A percentile compares a stretch with the other conserved stretches of the same genome.
phyloP scores from a whole-genome alignment of 2,888 invertebrate genomes.

The Harmothoe impar region DNA sequence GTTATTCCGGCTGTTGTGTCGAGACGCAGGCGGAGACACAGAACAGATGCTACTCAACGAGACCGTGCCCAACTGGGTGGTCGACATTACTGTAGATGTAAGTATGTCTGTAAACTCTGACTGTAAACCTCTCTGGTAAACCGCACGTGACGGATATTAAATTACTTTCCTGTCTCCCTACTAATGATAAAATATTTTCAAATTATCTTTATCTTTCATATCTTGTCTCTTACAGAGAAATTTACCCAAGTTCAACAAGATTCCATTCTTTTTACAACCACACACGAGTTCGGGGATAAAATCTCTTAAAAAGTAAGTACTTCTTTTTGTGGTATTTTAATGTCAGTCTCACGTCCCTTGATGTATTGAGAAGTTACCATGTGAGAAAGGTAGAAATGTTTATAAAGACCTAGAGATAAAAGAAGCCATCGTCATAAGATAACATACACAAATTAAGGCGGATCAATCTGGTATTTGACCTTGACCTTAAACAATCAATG shows the following conservation, averaged over 20 bases:
- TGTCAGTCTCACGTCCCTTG: no score
- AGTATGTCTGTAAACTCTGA: no score
- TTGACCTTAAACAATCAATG: no score
- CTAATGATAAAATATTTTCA: neutral
- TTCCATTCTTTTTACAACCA: constrained; percentile 98
- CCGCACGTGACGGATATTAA: neutral
- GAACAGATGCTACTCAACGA: constrained; percentile 95
- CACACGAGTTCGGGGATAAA: constrained; percentile 90
- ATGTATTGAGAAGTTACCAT: no score
- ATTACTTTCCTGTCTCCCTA: neutral
- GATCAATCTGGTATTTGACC: no score
- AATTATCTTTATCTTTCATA: no score
- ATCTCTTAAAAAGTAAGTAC: constrained; percentile 89
- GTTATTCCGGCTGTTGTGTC: constrained; percentile 92
- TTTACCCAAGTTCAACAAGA: constrained; percentile 96
- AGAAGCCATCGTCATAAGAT: no score
- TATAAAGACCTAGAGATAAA: no score
- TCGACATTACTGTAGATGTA: constrained; percentile 95
- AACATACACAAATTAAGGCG: no score
- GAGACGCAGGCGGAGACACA: constrained; percentile 96
- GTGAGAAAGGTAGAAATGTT: no score
- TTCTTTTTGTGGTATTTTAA: no score
- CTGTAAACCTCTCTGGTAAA: no score
- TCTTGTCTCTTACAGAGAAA: constrained; percentile 85
- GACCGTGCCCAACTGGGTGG: constrained; percentile 97